Conservation (phyloP, 2,888 invertebrate species). For the Homarus gammarus region DNA sequence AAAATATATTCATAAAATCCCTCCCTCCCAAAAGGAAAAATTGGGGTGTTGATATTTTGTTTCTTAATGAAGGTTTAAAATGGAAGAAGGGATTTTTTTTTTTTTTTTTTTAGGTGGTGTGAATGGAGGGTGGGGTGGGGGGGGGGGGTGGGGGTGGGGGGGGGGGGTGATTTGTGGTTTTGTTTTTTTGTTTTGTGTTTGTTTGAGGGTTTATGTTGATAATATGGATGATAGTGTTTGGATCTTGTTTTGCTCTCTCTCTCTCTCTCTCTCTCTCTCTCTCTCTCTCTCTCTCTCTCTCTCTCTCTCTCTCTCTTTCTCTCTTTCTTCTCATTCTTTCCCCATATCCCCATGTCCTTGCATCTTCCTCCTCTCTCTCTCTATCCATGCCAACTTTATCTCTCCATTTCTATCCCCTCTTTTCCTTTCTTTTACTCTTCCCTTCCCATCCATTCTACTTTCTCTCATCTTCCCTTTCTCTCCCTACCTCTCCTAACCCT, state of each 20-base stretch:
- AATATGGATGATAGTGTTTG: not conserved
- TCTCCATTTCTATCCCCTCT: not conserved
- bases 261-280: constrained; percentile 34
- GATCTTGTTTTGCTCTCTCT: constrained; percentile 5
- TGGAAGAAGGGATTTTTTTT: not conserved
- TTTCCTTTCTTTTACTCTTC: not conserved
- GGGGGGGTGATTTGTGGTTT: too few relatives aligned
- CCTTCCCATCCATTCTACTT: too few relatives aligned
- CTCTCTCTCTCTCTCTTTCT: constrained; percentile 2
- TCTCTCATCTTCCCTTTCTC: too few relatives aligned
- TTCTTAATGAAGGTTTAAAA: not conserved
- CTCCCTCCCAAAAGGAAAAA: not conserved
- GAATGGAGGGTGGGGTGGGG: too few relatives aligned
- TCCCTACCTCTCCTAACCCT: constrained; percentile 34
- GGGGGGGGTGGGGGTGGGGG: too few relatives aligned
- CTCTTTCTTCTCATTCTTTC: too few relatives aligned
- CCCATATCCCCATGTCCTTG: too few relatives aligned
- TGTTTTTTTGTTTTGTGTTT: too few relatives aligned
- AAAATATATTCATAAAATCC: not conserved
- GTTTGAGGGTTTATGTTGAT: too few relatives aligned
- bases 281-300: constrained; percentile 28
- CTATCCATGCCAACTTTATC: too few relatives aligned
- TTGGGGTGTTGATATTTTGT: not conserved
- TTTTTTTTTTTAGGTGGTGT: not conserved
- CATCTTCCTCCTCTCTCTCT: constrained; percentile 13